Base-by-base conservation (phyloP, 1,140 invertebrate genomes). In the Lucilia cuprina region DNA sequence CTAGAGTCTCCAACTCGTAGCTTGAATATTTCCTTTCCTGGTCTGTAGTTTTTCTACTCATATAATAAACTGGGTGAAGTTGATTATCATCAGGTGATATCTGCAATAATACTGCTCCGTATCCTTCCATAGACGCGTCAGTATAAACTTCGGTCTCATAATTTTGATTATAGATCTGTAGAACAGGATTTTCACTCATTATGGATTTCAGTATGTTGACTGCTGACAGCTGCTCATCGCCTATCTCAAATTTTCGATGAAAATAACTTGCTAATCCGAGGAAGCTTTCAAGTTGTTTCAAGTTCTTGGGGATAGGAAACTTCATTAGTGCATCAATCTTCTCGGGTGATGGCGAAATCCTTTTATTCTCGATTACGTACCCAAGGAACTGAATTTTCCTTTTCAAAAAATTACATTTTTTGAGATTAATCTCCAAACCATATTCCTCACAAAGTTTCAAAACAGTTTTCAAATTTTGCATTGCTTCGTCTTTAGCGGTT, bases 21-120 rank as follows among this genome's bases (percentile, higher is more conserved):
- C 89, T 91, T 14, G 86, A 85, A 85, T 89, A 92, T 80, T 90
- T 90, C 21, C 60, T 85, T 86, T 93, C 92, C 8, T 84, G 47
- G 8, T 85, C 83, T 17, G 85, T 87, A 5, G 92, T 89, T 41
- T 87, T 86, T 74, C 90, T 86, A 82, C 91, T 91, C 74, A 70
- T 84, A 30, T 74, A 86, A 82, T 78, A 84, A 2, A 86, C 74
- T n/a, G 84, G 84, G 74, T 84, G 83, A 4, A 84, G 21, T 21
- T 86, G 83, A 13, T 84, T 30, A 30, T 30, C 25, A 3, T 30
- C 25, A 30, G 25, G 25, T 30, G 25, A 30, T 30, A 2, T 30
- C 86, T 92, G 90, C 17, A 88, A 84, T 17, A 91, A 34, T 0
- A 90, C 84, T n/a, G 85, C 87, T 30, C 86, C 87, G 55, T 86